Conservation (phyloP, 1,140 invertebrate genomes). For the Heliconius himera region DNA sequence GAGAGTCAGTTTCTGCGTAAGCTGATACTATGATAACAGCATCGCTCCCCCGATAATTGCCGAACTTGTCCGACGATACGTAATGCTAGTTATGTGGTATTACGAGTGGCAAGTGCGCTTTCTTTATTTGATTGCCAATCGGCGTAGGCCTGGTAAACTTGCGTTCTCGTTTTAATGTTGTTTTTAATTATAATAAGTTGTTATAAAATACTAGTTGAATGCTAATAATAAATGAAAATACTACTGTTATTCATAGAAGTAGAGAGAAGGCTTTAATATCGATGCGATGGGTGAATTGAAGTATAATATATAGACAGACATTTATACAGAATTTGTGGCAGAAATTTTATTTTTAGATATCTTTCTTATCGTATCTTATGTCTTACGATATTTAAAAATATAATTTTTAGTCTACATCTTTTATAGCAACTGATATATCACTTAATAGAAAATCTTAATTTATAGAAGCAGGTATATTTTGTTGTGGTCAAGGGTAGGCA, state of each 20-base stretch:
- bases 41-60: constrained; percentile 79
- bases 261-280: not conserved
- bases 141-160: not conserved
- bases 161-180: not conserved
- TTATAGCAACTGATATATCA: not conserved
- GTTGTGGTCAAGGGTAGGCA: constrained; percentile 44
- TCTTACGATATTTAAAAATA: not conserved
- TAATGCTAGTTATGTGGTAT: constrained; percentile 59
- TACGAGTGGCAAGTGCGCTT: constrained; percentile 42
- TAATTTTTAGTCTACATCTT: not conserved
- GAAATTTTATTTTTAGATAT: no score
- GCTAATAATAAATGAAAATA: not conserved
- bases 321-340: no score
- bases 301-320: no score
- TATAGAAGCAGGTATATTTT: constrained; percentile 27
- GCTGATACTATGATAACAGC: constrained; percentile 82
- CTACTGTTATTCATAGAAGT: not conserved
- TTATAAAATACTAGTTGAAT: not conserved
- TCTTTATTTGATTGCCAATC: constrained; percentile 23
- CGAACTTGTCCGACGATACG: constrained; percentile 65
- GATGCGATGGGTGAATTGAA: not conserved
- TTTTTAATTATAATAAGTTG: not conserved
- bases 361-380: no score
- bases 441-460: constrained; percentile 21
- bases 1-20: constrained; percentile 81